Percentiles rank a stretch among this genome's conserved stretches.
phyloP scores from a whole-genome alignment of 2,888 invertebrate genomes.

The Cosmorhoe ocellata region DNA sequence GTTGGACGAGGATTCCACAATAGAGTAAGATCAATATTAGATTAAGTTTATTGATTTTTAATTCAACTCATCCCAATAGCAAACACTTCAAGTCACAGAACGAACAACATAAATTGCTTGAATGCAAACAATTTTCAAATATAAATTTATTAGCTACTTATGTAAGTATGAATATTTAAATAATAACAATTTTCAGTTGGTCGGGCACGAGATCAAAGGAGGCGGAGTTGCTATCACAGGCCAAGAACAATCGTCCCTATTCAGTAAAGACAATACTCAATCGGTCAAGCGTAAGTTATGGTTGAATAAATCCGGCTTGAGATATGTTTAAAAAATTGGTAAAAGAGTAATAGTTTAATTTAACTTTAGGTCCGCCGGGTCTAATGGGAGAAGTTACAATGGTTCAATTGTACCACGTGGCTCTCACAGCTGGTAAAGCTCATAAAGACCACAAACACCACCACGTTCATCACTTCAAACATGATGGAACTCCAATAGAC shows the following conservation, averaged over 20 bases:
- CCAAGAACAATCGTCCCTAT: conserved; percentile 84
- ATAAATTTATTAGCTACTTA: too few relatives aligned
- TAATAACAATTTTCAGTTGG: conserved; percentile 84
- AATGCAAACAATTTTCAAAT: too few relatives aligned
- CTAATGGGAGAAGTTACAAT: conserved; percentile 90
- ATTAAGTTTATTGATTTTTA: too few relatives aligned
- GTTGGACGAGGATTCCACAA: conserved; percentile 94
- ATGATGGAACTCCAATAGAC: conserved; percentile 85
- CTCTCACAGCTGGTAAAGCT: conserved; percentile 92
- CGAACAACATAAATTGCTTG: too few relatives aligned
- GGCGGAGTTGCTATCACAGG: conserved; percentile 90
- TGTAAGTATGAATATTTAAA: too few relatives aligned
- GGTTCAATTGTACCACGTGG: conserved; percentile 90
- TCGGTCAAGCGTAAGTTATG: conserved; percentile 56
- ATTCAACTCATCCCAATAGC: too few relatives aligned
- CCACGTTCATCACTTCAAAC: conserved; percentile 90
- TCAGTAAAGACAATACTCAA: conserved; percentile 51
- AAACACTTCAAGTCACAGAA: too few relatives aligned
- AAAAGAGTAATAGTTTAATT: background rate
- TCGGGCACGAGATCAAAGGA: conserved; percentile 88
- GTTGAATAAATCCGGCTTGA: background rate
- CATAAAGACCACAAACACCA: conserved; percentile 94
- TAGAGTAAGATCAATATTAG: conserved; percentile 85
- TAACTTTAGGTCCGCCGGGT: conserved; percentile 81
- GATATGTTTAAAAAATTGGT: background rate